A percentile compares a stretch with the other conserved stretches of the same genome.
phyloP scores from a whole-genome alignment of 1,140 invertebrate species.

The Trinorchestia longiramus region DNA sequence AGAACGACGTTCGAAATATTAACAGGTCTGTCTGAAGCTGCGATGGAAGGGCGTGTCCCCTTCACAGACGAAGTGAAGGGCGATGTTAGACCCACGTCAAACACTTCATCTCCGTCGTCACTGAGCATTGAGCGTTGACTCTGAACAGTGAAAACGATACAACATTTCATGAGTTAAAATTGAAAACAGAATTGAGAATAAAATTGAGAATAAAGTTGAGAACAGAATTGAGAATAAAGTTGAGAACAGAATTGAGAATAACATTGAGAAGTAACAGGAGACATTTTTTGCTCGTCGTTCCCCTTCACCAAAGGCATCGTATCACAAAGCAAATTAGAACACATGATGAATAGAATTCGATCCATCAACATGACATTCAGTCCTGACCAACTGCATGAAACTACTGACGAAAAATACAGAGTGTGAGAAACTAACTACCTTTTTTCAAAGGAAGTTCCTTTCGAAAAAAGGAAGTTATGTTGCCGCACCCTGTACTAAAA shows the following conservation, averaged over 20 bases:
- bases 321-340: background rate
- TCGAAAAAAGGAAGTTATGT: no score
- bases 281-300: background rate
- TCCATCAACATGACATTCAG: background rate
- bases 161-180: background rate
- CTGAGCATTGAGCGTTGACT: conserved; percentile 1
- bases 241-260: background rate
- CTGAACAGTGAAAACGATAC: background rate
- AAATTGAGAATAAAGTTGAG: background rate
- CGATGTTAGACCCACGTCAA: background rate
- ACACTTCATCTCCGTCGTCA: conserved; percentile 27
- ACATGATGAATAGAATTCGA: background rate
- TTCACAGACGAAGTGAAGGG: background rate
- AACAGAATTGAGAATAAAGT: background rate
- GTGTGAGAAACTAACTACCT: no score
- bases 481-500: no score
- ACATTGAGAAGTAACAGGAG: background rate
- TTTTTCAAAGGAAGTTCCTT: no score
- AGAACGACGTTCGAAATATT: background rate
- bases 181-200: background rate
- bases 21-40: background rate
- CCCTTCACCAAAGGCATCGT: background rate
- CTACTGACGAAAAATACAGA: background rate
- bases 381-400: background rate
- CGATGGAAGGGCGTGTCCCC: background rate